Evolutionary conservation across 2,113 vertebrate species (phyloP).

Genomic region (Machaerirhynchus nigripectus): DNA sequence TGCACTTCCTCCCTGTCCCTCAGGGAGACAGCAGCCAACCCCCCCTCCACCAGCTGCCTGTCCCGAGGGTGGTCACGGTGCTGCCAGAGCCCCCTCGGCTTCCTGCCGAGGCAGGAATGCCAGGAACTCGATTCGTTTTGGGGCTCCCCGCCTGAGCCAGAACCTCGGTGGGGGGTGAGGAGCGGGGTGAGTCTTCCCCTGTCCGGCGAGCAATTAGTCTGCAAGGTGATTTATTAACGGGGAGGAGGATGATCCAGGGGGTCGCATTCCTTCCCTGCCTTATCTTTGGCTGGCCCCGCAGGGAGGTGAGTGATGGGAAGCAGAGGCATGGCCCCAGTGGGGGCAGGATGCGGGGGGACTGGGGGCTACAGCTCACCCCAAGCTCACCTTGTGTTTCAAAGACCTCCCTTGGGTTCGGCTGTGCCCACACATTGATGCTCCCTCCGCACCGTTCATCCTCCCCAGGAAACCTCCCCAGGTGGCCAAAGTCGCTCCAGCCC

Average conservation of each 20-base stretch:
- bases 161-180: neutral
- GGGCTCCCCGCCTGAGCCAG: neutral
- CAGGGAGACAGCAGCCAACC: neutral
- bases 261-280: conserved; percentile 30
- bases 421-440: neutral
- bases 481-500: neutral
- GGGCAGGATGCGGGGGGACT: neutral
- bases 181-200: neutral
- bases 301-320: neutral
- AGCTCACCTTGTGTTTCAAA: neutral
- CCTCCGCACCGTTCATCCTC: neutral
- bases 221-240: conserved; percentile 9
- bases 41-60: neutral
- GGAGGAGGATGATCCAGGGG: neutral
- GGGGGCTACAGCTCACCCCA: neutral
- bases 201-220: neutral
- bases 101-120: neutral
- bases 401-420: fast-evolving
- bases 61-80: fast-evolving
- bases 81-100: neutral
- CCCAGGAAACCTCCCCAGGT: fast-evolving
- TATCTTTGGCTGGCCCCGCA: neutral
- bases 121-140: neutral
- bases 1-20: neutral
- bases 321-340: neutral